A percentile compares a stretch with the other conserved stretches of the same genome.
phyloP scores from a whole-genome alignment of 2,113 vertebrate species.

The Bungarus multicinctus region DNA sequence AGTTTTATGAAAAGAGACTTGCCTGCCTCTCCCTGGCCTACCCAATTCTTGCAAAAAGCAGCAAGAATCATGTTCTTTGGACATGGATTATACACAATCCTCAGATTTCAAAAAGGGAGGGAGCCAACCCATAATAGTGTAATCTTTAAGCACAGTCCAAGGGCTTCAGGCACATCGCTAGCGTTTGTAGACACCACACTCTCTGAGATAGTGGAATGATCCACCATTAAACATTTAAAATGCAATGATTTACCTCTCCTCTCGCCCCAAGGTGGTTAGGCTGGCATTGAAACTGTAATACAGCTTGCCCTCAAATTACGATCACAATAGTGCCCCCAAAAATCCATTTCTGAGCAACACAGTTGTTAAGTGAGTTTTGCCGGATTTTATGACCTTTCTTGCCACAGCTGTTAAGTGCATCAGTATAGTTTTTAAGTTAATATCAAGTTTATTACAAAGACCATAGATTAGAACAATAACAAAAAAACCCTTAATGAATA shows the following conservation, averaged over 20 bases:
- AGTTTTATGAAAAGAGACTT: not conserved
- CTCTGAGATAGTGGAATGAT: not conserved
- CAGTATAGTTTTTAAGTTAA: not conserved
- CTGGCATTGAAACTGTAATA: not conserved
- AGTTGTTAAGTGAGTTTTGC: not conserved
- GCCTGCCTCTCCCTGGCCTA: not conserved
- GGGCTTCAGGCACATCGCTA: not conserved
- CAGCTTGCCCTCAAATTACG: not conserved
- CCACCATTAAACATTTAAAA: not conserved
- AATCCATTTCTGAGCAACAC: not conserved
- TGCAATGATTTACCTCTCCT: not conserved
- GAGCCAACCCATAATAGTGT: not conserved
- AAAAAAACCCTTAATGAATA: too few species aligned
- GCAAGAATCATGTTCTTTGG: not conserved
- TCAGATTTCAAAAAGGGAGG: not conserved
- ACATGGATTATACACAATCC: not conserved
- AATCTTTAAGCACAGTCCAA: not conserved
- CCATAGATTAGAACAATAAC: too few species aligned
- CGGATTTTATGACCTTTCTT: not conserved
- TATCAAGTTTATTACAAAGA: not conserved
- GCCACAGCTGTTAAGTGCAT: not conserved
- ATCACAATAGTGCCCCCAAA: not conserved
- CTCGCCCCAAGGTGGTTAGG: not conserved
- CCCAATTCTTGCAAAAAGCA: constrained; percentile 4
- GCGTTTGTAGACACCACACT: not conserved